A percentile compares a stretch with the other conserved stretches of the same genome.
Evolutionary conservation across 2,797 vertebrate genomes (phyloP).

Genomic region (Sebastes variabilis): DNA sequence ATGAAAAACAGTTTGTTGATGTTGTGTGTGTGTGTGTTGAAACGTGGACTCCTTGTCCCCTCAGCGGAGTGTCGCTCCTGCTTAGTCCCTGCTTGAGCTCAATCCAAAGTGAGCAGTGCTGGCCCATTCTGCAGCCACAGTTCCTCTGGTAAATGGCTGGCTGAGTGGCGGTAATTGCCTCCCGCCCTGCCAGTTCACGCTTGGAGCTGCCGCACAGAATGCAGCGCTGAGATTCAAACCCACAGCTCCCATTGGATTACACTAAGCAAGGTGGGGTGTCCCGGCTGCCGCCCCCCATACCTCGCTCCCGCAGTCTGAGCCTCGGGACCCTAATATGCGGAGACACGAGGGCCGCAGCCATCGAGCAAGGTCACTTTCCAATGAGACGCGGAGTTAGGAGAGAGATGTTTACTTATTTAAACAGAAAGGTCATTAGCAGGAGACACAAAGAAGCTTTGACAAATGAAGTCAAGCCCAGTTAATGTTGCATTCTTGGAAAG

Average conservation of each 20-base stretch:
- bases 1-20: not conserved
- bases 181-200: conserved; percentile 62
- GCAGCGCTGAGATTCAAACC: conserved; percentile 39
- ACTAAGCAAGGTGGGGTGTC: conserved; percentile 39
- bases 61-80: conserved; percentile 57
- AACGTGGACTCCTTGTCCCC: conserved; percentile 42
- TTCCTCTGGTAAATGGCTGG: conserved; percentile 71
- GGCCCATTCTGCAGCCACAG: conserved; percentile 61
- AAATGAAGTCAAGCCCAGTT: conserved; percentile 75
- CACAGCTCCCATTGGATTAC: conserved; percentile 40
- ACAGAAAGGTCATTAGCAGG: conserved; percentile 74
- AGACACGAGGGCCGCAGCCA: conserved; percentile 23
- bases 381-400: conserved; percentile 33
- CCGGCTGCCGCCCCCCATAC: conserved; percentile 11
- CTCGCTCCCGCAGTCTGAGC: conserved; percentile 10
- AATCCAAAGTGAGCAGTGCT: conserved; percentile 66
- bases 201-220: conserved; percentile 52
- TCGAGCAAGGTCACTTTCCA: conserved; percentile 55
- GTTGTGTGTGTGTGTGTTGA: conserved; percentile 21
- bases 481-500: conserved; percentile 59
- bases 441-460: conserved; percentile 69
- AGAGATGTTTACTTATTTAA: conserved; percentile 72
- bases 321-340: conserved; percentile 21
- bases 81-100: conserved; percentile 64
- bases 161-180: conserved; percentile 80